Percentiles rank a stretch among this genome's conserved stretches.
phyloP scores from a whole-genome alignment of 2,888 invertebrate species.

The Rhimphoctona megacephalus region DNA sequence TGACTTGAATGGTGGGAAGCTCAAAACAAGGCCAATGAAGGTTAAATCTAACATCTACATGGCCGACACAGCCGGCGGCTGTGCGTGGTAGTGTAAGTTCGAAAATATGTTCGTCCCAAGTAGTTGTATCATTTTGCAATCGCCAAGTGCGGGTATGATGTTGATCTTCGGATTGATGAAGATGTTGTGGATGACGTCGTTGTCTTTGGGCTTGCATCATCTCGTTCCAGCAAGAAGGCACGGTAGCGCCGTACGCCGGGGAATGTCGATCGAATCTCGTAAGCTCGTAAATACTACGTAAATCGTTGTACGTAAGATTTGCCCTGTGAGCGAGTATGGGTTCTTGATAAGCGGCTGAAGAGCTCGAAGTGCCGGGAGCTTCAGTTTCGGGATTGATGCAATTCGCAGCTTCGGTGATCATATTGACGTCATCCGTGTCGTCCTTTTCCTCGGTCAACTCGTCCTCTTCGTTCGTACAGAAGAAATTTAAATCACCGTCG shows the following conservation, averaged over 20 bases:
- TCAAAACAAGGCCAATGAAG: constrained; percentile 91
- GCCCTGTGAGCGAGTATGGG: constrained; percentile 86
- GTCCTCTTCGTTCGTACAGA: constrained; percentile 91
- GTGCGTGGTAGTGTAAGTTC: constrained; percentile 94
- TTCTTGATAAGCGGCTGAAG: constrained; percentile 78
- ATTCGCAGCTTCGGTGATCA: constrained; percentile 77
- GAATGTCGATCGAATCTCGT: constrained; percentile 91
- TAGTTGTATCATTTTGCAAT: constrained; percentile 85
- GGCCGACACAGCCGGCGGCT: constrained; percentile 90
- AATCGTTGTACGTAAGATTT: constrained; percentile 87
- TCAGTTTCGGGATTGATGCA: constrained; percentile 73
- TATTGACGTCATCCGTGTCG: constrained; percentile 87
- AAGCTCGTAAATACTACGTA: constrained; percentile 90
- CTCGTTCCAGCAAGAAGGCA: constrained; percentile 97
- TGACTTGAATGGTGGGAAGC: constrained; percentile 92
- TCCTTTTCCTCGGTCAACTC: constrained; percentile 91
- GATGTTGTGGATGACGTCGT: constrained; percentile 93
- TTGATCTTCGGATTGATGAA: constrained; percentile 89
- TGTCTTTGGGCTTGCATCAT: constrained; percentile 96
- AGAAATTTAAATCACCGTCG: constrained; percentile 93
- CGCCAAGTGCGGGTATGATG: constrained; percentile 95
- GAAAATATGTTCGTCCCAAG: constrained; percentile 97
- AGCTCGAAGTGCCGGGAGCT: constrained; percentile 82
- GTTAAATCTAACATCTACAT: constrained; percentile 95
- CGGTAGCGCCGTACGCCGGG: constrained; percentile 93